These are phyloP conservation scores for Mayetiola destructor DNA, from an alignment of 2,888 invertebrate genomes.

Conservation along the genomic window DNA sequence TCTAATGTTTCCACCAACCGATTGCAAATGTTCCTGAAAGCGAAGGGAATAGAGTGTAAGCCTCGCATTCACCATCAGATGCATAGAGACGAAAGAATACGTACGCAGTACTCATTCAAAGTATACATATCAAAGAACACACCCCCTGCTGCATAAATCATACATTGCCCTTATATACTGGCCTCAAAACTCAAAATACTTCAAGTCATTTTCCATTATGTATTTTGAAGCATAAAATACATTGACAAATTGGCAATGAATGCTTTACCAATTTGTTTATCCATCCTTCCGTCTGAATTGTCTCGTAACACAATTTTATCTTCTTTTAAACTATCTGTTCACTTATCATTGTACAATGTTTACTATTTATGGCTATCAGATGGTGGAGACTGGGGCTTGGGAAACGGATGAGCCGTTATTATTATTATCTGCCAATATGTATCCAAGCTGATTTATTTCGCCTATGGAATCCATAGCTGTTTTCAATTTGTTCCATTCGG, in stretches of 20 bases:
- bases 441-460: slow-evolving; percentile 4
- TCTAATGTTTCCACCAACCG: background rate
- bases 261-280: slow-evolving; percentile 2
- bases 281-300: slow-evolving; percentile 1
- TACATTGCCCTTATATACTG: background rate
- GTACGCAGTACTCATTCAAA: background rate
- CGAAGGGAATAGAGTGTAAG: background rate
- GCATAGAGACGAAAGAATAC: background rate
- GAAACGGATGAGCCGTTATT: no score
- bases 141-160: background rate
- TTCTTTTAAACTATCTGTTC: no score
- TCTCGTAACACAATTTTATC: slow-evolving; percentile 6
- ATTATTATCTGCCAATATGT: slow-evolving; percentile 10
- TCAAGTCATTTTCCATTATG: slow-evolving; percentile 4
- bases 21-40: no score
- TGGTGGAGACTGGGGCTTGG: background rate
- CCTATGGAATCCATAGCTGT: background rate
- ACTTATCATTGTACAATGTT: no score
- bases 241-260: slow-evolving; percentile 8
- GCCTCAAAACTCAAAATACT: background rate
- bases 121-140: background rate
- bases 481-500: background rate
- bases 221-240: slow-evolving; percentile 4
- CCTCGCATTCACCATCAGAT: no score
- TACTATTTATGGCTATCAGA: no score